Base-by-base conservation (phyloP, 2,797 vertebrate species). In the Rhinophrynus dorsalis region DNA sequence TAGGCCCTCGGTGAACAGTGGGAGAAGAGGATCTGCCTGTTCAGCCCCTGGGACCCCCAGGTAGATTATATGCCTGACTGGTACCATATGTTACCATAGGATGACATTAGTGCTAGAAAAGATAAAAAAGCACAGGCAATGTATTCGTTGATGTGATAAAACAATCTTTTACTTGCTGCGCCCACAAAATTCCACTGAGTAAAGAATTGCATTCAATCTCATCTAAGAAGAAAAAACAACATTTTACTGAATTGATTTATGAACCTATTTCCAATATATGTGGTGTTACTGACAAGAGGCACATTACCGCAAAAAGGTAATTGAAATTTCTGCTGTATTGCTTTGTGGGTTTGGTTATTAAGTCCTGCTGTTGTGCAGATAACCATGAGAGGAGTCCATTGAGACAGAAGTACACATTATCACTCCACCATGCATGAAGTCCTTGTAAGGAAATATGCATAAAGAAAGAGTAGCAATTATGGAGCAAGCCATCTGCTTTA, bases 21-120 rank as follows among this genome's bases (percentile, higher is more conserved):
- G 72, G 60, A 76, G 74, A 77, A 58, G 75, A 68, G 27, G 54
- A 59, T 30, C 64, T 61, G 47, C 76, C 63, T 73, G 38, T 35
- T 8, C 11, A 66, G 75, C 75, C 44, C 45, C 58, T 47, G 33
- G 62, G 65, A 70, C 30, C 78, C 78, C 59, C 63, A 74, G 78
- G 40, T 48, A 77, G 78, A 73, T 83, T 75, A 66, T 20, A 29
- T 5, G 61, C 68, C 76, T 76, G 74, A 62, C 64, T 70, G 74
- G 68, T 68, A 35, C 76, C 17, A 3, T 55, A 32, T 75, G 57
- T 72, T 78, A 57, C 67, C 56, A 61, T 67, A 56, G 37, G 67
- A 61, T 71, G 73, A 72, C 71, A 45, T 11, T 68, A 67, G 59
- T 48, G 54, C 67, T 20, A 38, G 17, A 23, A 7, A 2, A 50